Evolutionary conservation across 2,888 invertebrate species (phyloP), one percentile per base, ranked within the genome.

Genomic region (Oegoconia quadripuncta): DNA sequence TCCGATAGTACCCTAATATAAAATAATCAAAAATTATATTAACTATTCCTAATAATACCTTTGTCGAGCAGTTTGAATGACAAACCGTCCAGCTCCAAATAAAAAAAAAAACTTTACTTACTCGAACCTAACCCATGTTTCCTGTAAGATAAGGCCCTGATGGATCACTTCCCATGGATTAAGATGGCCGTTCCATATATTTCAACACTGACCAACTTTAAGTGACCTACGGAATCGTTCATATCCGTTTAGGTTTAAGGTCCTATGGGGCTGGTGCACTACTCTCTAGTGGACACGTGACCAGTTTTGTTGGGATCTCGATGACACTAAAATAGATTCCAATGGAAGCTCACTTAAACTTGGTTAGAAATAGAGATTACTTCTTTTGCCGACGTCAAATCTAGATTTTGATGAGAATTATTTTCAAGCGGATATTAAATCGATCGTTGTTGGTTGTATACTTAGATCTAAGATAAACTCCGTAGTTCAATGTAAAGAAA

Each of bases 141-240:
- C 79, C 80, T 74, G 70, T 54, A 64, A 69, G 84, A 84, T 86
- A 83, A 79, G 70, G 59, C 47, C 36, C 73, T 84, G 84, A 86
- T 82, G 75, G 84, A 86, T 86, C 70, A 72, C 73, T 86, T 84
- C 84, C 84, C 74, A 59, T 52, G 65, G 64, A 64, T 65, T 64
- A 65, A 61, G 64, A 56, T 56, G 55, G 50, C 32, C 36, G 27
- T 2, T 6, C 27, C 13, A 7, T 12, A 8, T 28, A 20, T 17
- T 6, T 9, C 9, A 3, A n/a, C 9, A 11, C 7, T 15, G 9
- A 2, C 31, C 31, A 18, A 3, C 20, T 12, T 3, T 17, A 8
- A 3, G 7, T 20, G 31, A 20, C 18, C 18, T 13, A 2, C 20
- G 1, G 11, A 18, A 18, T 5, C 7, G 2, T 3, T 2, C 3